A percentile compares a stretch with the other conserved stretches of the same genome.
Evolutionary conservation across 1,140 invertebrate species (phyloP).

Genomic region (Zaprionus lachaisei): DNA sequence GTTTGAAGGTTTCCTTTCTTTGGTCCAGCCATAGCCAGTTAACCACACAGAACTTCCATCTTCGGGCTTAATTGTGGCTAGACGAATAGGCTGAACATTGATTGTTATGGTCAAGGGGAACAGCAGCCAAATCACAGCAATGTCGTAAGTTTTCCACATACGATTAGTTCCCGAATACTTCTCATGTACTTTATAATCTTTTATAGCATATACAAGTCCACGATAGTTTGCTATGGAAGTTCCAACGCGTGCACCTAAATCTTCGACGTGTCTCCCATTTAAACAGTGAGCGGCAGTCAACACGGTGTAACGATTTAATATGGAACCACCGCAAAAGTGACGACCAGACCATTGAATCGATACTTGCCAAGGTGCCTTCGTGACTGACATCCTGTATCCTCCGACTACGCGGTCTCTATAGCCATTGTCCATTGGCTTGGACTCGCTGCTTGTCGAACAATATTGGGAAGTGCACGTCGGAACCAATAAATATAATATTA

Average conservation of each 20-base stretch:
- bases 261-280: neutral
- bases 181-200: neutral
- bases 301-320: slow-evolving; percentile 16
- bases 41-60: neutral
- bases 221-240: neutral
- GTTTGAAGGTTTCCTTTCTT: neutral
- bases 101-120: neutral
- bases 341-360: neutral
- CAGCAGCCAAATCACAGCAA: neutral
- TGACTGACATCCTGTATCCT: slow-evolving; percentile 3
- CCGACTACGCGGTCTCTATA: neutral
- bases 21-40: neutral
- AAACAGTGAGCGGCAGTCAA: slow-evolving; percentile 3
- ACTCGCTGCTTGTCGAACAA: too few species aligned
- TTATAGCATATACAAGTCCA: neutral
- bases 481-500: neutral
- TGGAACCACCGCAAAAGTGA: slow-evolving; percentile 24
- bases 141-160: neutral
- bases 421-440: too few species aligned
- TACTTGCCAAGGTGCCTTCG: slow-evolving; percentile 10
- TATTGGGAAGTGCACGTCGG: neutral
- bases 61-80: neutral
- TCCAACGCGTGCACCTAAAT: neutral
- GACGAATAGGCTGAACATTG: neutral
- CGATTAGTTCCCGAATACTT: neutral